Evolutionary conservation across 2,113 vertebrate species (phyloP).

Genomic region (Cochlearius cochlearius): DNA sequence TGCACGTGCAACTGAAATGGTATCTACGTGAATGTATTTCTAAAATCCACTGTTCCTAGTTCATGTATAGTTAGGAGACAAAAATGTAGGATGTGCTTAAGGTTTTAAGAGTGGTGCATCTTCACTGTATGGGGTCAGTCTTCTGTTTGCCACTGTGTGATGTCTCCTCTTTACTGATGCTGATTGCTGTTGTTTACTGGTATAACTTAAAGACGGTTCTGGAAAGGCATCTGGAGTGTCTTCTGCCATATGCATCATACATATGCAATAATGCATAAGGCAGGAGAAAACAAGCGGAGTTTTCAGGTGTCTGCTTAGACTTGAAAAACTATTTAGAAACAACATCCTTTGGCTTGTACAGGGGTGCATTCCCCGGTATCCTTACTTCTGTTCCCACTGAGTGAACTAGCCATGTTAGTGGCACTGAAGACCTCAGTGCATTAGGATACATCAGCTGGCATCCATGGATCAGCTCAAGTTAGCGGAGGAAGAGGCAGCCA

Average conservation of each 20-base stretch:
- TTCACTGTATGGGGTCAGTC: neutral
- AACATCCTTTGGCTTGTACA: neutral
- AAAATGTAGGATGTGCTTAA: neutral
- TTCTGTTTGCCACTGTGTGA: neutral
- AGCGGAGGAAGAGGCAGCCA: neutral
- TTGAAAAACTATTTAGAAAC: neutral
- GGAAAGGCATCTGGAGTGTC: neutral
- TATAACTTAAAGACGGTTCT: neutral
- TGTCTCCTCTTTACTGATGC: neutral
- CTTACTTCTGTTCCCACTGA: neutral
- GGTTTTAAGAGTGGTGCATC: neutral
- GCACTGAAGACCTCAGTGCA: neutral
- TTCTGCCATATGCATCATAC: neutral
- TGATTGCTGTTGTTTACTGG: constrained; percentile 31
- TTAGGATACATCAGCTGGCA: neutral
- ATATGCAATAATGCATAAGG: neutral
- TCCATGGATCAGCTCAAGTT: neutral
- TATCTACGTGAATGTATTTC: neutral
- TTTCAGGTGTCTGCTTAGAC: neutral
- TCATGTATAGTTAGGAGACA: neutral
- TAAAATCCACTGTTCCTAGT: neutral
- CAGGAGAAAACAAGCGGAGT: neutral
- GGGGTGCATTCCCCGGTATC: neutral
- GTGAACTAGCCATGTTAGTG: neutral
- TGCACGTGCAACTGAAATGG: neutral